phyloP scores from a whole-genome alignment of 2,113 vertebrate species.

The Shinisaurus crocodilurus region DNA sequence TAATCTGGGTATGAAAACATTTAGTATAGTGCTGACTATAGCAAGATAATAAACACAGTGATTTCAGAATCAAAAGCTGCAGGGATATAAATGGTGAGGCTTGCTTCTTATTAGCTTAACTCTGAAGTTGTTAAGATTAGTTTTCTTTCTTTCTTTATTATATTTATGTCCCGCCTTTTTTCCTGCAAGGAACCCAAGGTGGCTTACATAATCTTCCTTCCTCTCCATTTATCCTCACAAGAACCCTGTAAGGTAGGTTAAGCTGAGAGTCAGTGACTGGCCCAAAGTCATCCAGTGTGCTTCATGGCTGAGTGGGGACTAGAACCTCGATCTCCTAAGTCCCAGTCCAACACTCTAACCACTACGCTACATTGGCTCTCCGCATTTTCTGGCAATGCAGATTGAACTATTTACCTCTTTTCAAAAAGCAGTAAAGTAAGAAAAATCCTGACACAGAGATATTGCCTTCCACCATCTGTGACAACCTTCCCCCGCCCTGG shows the following conservation, averaged over 20 bases:
- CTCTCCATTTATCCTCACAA: no score
- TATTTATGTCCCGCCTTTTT: no score
- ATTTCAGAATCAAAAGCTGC: not conserved
- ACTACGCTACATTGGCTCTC: no score
- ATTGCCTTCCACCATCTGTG: not conserved
- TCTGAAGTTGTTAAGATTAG: not conserved
- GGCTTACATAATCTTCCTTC: no score
- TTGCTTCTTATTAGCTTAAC: not conserved
- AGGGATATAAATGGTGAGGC: not conserved
- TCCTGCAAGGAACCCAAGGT: no score
- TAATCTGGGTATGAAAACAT: not conserved
- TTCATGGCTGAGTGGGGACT: no score
- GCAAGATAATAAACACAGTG: not conserved
- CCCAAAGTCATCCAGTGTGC: no score
- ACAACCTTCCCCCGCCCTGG: not conserved
- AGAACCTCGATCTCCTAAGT: no score
- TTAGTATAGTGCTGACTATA: not conserved
- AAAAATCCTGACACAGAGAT: not conserved
- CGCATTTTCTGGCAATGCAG: not conserved
- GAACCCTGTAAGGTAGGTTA: no score
- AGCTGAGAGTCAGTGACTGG: no score
- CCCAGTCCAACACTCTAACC: no score
- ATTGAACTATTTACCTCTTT: not conserved
- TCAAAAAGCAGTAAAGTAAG: not conserved
- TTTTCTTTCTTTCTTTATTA: no score